Evolutionary conservation across 2,888 invertebrate species (phyloP).

Genomic region (Catocala nupta): DNA sequence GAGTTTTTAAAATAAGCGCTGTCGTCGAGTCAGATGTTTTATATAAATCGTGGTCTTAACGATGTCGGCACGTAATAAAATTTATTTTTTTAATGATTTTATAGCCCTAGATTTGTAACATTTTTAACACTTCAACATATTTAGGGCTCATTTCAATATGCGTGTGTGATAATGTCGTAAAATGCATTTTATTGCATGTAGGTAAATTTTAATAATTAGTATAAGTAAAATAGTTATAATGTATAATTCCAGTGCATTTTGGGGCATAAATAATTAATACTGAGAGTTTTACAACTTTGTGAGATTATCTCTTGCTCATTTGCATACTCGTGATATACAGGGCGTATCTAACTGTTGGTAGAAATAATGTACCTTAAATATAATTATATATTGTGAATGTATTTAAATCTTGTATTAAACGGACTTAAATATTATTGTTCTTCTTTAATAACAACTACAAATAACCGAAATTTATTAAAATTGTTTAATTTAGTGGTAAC

Average conservation of each 20-base stretch:
- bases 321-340: background rate
- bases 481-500: too few species aligned
- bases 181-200: conserved; percentile 53
- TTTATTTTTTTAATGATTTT: conserved; percentile 74
- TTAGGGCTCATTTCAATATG: conserved; percentile 59
- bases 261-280: conserved; percentile 9
- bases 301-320: background rate
- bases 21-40: conserved; percentile 76
- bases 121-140: conserved; percentile 67
- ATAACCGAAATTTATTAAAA: too few species aligned
- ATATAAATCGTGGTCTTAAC: conserved; percentile 78
- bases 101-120: conserved; percentile 66
- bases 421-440: too few species aligned
- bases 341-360: background rate
- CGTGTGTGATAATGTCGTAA: conserved; percentile 56
- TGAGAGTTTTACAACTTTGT: conserved; percentile 4
- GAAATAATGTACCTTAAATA: background rate
- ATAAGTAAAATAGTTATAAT: conserved; percentile 28
- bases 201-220: conserved; percentile 49
- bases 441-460: too few species aligned
- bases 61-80: conserved; percentile 76
- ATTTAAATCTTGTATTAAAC: too few species aligned
- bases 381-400: too few species aligned
- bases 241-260: conserved; percentile 8
- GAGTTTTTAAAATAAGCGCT: conserved; percentile 70